Evolutionary conservation across 2,888 invertebrate species (phyloP), one percentile per base, ranked within the genome.

Genomic region (Lamellibrachia columna): DNA sequence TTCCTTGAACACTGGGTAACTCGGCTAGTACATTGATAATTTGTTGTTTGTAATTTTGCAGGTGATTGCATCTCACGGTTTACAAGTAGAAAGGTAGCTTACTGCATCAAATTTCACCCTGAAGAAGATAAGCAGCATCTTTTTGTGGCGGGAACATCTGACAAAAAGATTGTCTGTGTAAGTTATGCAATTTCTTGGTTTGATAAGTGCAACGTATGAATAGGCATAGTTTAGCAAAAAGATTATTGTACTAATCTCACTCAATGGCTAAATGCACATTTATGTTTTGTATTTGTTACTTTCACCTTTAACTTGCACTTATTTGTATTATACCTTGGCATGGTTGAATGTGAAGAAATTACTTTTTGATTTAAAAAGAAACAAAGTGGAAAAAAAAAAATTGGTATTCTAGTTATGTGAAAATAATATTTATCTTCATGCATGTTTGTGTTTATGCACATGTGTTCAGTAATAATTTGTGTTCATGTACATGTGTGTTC

Each of bases 121-220:
- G 99, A 99, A 95, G 98, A 98, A 92, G 99, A 99, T 95, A 99
- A 99, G 95, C 99, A 99, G 95, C 98, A 99, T 97, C 97, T 99
- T 53, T 99, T 99, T 97, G 99, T 99, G 1, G 99, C 99, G 92
- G 99, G 99, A 93, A 99, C 99, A 2, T 99, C 99, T 0, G 99
- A 99, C 96, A 99, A 99, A 97, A 99, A 99, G 97, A 99, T 99
- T 94, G 98, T 99, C 95, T 99, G 99, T 96, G 98, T 99, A 97
- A 98, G 98, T 97, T 90, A 40, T 40, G 75, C 15, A 4, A n/a
- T 2, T 22, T 11, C 3, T 22, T 75, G 15, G 75, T 75, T 75
- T 22, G 75, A 22, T 6, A 75, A 9, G 75, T 75, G 6, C 3
- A 60, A 9, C 15, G 22, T 75, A 6, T 2, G 22, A 75, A 75